Conservation (phyloP, 2,888 invertebrate genomes). For the Lapara coniferarum region DNA sequence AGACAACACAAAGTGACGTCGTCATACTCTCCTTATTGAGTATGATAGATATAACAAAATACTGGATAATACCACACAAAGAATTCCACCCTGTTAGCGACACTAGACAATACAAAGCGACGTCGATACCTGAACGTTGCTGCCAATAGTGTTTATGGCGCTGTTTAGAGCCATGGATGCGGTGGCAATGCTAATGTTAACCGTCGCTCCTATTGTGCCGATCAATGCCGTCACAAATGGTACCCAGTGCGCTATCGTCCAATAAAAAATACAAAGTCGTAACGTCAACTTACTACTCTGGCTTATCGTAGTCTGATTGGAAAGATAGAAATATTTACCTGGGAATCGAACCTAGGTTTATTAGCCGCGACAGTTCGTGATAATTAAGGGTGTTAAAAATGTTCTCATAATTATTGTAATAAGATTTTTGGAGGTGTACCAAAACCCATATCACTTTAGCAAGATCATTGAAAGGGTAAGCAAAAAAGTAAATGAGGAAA, state of each 20-base stretch:
- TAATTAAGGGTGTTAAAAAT: background rate
- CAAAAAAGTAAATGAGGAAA: background rate
- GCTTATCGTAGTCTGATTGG: too few relatives aligned
- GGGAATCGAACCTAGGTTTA: background rate
- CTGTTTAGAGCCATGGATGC: slow-evolving; percentile 67
- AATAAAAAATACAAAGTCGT: background rate
- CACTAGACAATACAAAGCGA: slow-evolving; percentile 33
- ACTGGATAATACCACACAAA: slow-evolving; percentile 28
- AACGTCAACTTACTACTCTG: too few relatives aligned
- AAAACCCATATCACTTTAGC: too few relatives aligned
- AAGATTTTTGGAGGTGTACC: background rate
- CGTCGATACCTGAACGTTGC: slow-evolving; percentile 68
- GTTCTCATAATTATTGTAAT: background rate
- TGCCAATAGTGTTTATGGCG: slow-evolving; percentile 70
- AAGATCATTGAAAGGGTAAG: background rate
- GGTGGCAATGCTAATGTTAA: slow-evolving; percentile 61
- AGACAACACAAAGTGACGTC: background rate
- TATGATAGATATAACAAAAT: too few relatives aligned
- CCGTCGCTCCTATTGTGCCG: slow-evolving; percentile 67
- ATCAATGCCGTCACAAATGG: slow-evolving; percentile 44
- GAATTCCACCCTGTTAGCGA: slow-evolving; percentile 31
- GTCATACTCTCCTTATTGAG: background rate
- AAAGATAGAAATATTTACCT: background rate
- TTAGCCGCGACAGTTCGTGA: background rate
- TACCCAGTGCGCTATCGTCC: slow-evolving; percentile 21